Evolutionary conservation across 2,888 invertebrate genomes (phyloP).

Genomic region (Panorpa germanica): DNA sequence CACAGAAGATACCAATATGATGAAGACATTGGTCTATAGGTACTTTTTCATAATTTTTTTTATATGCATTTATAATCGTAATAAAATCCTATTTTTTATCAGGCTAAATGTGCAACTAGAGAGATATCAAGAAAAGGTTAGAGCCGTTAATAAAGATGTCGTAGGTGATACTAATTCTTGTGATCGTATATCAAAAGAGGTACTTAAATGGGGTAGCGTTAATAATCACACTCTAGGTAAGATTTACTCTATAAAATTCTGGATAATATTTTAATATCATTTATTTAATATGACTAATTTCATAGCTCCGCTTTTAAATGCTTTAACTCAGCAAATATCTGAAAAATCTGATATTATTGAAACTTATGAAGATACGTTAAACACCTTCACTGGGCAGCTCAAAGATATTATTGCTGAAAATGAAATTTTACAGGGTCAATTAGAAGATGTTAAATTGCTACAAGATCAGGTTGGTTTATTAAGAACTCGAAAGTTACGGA

Average conservation of each 20-base stretch:
- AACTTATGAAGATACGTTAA: conserved; percentile 51
- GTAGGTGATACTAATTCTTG: conserved; percentile 23
- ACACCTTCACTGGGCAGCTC: conserved; percentile 47
- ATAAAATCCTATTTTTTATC: conserved; percentile 14
- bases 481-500: no score
- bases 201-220: conserved; percentile 31
- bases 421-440: conserved; percentile 33
- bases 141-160: conserved; percentile 18
- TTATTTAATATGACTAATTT: conserved; percentile 16
- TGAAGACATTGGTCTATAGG: conserved; percentile 61
- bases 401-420: conserved; percentile 54
- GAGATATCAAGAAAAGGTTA: conserved; percentile 50
- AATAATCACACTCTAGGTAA: conserved; percentile 42
- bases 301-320: conserved; percentile 47
- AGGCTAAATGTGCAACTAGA: conserved; percentile 61
- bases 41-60: conserved; percentile 16
- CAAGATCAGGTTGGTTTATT: conserved; percentile 23
- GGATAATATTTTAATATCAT: no score
- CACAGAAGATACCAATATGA: conserved; percentile 45
- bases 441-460: conserved; percentile 23
- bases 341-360: conserved; percentile 56
- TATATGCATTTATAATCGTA: conserved; percentile 7
- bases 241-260: no score
- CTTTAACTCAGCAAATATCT: conserved; percentile 57
- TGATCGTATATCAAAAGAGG: no score